Evolutionary conservation across 2,888 invertebrate genomes (phyloP), one percentile per base, ranked within the genome.

Genomic region (Agrotis exclamationis): DNA sequence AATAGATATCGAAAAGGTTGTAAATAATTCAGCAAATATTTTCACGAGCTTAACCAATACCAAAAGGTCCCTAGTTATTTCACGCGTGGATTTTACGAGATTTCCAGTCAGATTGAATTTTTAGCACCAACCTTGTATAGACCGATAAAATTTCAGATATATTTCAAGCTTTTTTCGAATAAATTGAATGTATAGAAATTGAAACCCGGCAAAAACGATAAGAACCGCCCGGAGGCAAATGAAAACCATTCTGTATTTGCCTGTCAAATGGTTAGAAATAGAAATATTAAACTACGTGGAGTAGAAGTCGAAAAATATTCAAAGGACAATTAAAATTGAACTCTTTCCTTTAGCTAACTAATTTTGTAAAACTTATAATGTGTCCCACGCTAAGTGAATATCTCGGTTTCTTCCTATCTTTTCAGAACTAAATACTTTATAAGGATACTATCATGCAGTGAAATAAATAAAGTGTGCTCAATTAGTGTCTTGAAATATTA

Each of bases 141-240:
- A 44, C 16, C 28, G 44, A 71, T 71, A 74, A 77, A 71, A 48
- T 28, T 59, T 59, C 53, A 59, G 77, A 77, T 74, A 77, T 78
- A 74, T 77, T 78, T 78, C 53, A 48, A 48, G 78, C 33, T 77
- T 77, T 73, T 77, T 72, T 33, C n/a, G 45, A 47, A 69, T 73
- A 68, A 73, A 73, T 70, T 77, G 48, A 59, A 59, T 71, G 33
- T 54, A 71, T 59, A 54, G 53, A 59, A 78, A 74, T 71, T 77
- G 71, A 54, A 74, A 22, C 9, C 18, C 11, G 13, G 44, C 28
- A 20, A 73, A 73, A 28, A 20, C 28, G 44, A 59, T 74, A 71
- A 71, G 54, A 71, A 44, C 53, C n/a, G 5, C 24, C 14, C 22
- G 2, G 58, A 9, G 28, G 47, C 18, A 11, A 77, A 54, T 70